Evolutionary conservation across 2,888 invertebrate genomes (phyloP), one percentile per base, ranked within the genome.

Genomic region (Apodemia zela): DNA sequence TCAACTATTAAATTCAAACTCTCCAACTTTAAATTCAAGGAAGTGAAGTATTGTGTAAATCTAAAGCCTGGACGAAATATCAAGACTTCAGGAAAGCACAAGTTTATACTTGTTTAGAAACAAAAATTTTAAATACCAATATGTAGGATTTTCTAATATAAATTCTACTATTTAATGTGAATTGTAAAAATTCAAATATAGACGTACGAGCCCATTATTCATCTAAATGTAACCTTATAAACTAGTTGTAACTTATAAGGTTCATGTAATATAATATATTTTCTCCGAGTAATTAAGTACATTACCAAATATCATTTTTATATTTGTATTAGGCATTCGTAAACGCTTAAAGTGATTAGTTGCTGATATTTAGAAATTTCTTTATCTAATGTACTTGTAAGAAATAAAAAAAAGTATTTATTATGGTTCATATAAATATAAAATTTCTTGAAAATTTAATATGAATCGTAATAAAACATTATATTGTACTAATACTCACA

Each of bases 401-500:
- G 18, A 51, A 21, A 51, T 21, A 51, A 21, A 21, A 21, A 6
- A 18, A 51, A 21, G n/a, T 51, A 21, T 51, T 51, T 51, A n/a
- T 51, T 21, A 51, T 51, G 51, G 11, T 51, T 51, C 51, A 51
- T 51, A 18, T 21, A 21, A 4, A 11, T 13, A n/a, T n/a, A n/a
- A n/a, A 6, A 51, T 17, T 11, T 25, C 11, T 42, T 58, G 33
- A 17, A 8, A 62, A 45, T 58, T 15, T 25, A 18, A 42, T 15
- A 42, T 57, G 45, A 25, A 38, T n/a, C 54, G n/a, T 57, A 54
- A 42, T 42, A 67, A 66, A 67, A 59, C 47, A 58, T 33, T 59
- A 65, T 60, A 63, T 18, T 42, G 49, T 65, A 67, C 62, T 64
- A 69, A 87, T 87, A 87, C 87, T 87, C 85, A 73, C 65, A 64